Percentiles rank a stretch among this genome's conserved stretches.
These are phyloP conservation scores for Poecilia wingei DNA, from an alignment of 2,797 vertebrate genomes.

Conservation along the genomic window DNA sequence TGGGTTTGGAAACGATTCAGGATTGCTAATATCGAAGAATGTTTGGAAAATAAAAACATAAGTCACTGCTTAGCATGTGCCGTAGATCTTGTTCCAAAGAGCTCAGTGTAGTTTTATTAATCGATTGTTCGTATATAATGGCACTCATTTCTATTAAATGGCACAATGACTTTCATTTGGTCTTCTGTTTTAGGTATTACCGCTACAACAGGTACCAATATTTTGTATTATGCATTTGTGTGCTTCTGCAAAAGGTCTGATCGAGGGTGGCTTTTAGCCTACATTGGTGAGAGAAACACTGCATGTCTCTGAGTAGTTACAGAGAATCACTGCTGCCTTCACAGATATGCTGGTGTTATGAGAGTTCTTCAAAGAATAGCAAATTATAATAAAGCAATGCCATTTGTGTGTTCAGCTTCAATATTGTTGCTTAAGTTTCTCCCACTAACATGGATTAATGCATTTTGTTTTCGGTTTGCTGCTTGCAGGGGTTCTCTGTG, in stretches of 20 bases:
- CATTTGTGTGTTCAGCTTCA: neutral
- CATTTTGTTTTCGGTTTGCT: neutral
- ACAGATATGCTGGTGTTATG: neutral
- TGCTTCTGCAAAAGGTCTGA: neutral
- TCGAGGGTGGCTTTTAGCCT: no score
- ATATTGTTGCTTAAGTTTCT: neutral
- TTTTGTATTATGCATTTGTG: neutral
- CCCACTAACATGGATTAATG: neutral
- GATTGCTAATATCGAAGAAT: conserved; percentile 35
- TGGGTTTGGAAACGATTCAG: conserved; percentile 30
- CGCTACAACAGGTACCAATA: neutral
- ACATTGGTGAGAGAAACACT: neutral
- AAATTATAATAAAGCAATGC: neutral
- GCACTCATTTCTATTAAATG: neutral
- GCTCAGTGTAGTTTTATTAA: conserved; percentile 18
- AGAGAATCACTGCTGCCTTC: neutral
- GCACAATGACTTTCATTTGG: neutral
- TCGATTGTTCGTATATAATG: conserved; percentile 38
- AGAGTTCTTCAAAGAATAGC: neutral
- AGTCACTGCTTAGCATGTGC: conserved; percentile 5
- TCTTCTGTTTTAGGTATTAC: neutral
- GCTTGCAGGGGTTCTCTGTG: neutral
- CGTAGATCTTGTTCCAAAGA: conserved; percentile 12
- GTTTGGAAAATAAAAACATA: conserved; percentile 22
- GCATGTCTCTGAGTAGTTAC: neutral